These are phyloP conservation scores for Kryphioiulus occultus DNA, from an alignment of 2,888 invertebrate species.

Conservation along the genomic window DNA sequence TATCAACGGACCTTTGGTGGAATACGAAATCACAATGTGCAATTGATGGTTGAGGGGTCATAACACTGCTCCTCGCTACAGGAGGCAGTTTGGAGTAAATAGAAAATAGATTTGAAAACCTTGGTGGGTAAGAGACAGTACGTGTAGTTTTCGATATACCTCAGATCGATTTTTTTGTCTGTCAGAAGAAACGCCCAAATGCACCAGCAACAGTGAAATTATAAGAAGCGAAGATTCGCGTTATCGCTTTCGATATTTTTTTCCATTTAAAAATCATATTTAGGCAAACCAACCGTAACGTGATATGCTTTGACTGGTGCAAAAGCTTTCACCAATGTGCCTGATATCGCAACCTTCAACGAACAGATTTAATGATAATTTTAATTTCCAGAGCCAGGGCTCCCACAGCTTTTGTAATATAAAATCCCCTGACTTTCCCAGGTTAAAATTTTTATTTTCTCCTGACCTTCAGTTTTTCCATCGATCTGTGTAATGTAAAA, in stretches of 20 bases:
- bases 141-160: not conserved
- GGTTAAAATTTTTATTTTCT: too few species aligned
- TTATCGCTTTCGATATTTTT: not conserved
- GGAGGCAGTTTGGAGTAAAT: slow-evolving; percentile 27
- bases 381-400: too few species aligned
- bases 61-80: not conserved
- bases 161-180: slow-evolving; percentile 1
- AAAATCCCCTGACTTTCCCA: too few species aligned
- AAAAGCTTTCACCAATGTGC: not conserved
- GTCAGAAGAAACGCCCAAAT: not conserved
- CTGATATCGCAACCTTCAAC: too few species aligned
- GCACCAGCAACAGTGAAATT: not conserved
- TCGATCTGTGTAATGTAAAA: too few species aligned
- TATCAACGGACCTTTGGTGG: slow-evolving; percentile 32
- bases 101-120: slow-evolving; percentile 13
- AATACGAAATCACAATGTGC: slow-evolving; percentile 13
- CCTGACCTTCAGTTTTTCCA: too few species aligned
- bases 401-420: too few species aligned
- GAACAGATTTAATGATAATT: too few species aligned
- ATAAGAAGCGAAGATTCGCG: not conserved
- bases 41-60: slow-evolving; percentile 13
- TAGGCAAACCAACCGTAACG: not conserved
- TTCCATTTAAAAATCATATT: not conserved
- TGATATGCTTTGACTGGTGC: not conserved
- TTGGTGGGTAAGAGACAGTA: not conserved